Evolutionary conservation across 2,797 vertebrate species (phyloP), one percentile per base, ranked within the genome.

Genomic region (Gymnothorax javanicus): DNA sequence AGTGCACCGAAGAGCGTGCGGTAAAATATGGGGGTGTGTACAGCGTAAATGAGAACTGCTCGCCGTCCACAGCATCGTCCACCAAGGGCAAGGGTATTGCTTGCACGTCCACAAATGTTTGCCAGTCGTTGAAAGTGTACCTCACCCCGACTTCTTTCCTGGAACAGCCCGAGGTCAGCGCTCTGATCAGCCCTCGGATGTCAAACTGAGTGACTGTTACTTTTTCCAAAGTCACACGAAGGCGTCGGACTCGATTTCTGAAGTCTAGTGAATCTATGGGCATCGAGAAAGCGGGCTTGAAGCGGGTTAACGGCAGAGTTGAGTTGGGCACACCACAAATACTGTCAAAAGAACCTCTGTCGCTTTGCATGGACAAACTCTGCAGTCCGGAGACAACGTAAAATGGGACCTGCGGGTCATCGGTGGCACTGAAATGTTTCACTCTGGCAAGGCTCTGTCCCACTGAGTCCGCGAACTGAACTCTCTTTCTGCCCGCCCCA

Each of bases 81-180:
- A 85, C 64, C 27, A 77, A 50, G 0, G 88, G 58, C 84, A 86
- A 77, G 2, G 91, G 89, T 23, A 89, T 83, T 0, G 96, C 96
- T 0, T 92, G 90, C n/a, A 90, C 90, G 91, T 97, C 96, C 50
- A 95, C 20, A 89, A 94, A 96, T 60, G 96, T 95, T 54, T 93
- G 92, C 96, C 96, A 97, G 60, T 96, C 94, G 59, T 96, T 96
- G 84, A 95, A 95, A 11, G 95, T 96, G 91, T 95, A 96, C 69
- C 96, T 93, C 88, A 96, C 93, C 11, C 88, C 91, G 87, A 96
- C 96, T 11, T 95, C 89, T 25, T 60, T 88, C 23, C 85, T 89
- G 15, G 91, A 91, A 69, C 60, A 58, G 13, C 92, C 93, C 0
- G 91, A 89, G 33, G 91, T 89, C 33, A 91, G 75, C 59, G 94